Evolutionary conservation across 1,140 invertebrate genomes (phyloP), one percentile per base, ranked within the genome.

Genomic region (Calycopis cecrops): DNA sequence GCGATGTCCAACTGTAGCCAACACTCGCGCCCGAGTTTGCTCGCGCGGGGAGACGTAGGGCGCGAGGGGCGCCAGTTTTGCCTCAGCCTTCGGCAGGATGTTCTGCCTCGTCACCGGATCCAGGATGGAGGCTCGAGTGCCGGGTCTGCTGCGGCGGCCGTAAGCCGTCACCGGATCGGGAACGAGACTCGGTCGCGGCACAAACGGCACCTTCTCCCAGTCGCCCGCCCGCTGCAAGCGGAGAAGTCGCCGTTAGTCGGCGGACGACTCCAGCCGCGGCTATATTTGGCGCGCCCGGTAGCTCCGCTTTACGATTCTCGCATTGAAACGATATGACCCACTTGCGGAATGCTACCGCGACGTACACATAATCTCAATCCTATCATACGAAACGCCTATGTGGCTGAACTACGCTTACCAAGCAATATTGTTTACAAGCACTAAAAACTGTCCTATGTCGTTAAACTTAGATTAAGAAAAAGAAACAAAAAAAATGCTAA

Each of bases 151-250:
- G 38, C 90, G 90, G 38, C 88, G 88, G 18, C 94, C 94, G 89
- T 93, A 95, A 50, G 94, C 94, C 59, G 94, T 95, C 78, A 94
- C 91, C 40, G 94, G 93, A 77, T 94, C 93, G 49, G 93, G 91
- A 59, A 95, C 92, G 74, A 94, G 90, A 66, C 94, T 94, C 60
- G 94, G 94, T 60, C 94, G 89, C 59, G 94, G 93, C 65, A 95
- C 94, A 78, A 91, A 92, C 62, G 94, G 94, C 73, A 94, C 92
- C 89, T 94, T 94, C 82, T 95, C 93, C 94, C 94, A 96, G 65
- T 94, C 93, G 65, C 94, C 92, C 67, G 89, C 90, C 90, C 91
- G 94, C 93, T 95, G 93, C 79, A 93, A 93, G 79, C 84, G 83
- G 85, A 86, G 71, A 80, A 84, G 67, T 80, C 74, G 76, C 76